Evolutionary conservation across 2,888 invertebrate genomes (phyloP), one percentile per base, ranked within the genome.

Genomic region (Hanleya hanleyi): DNA sequence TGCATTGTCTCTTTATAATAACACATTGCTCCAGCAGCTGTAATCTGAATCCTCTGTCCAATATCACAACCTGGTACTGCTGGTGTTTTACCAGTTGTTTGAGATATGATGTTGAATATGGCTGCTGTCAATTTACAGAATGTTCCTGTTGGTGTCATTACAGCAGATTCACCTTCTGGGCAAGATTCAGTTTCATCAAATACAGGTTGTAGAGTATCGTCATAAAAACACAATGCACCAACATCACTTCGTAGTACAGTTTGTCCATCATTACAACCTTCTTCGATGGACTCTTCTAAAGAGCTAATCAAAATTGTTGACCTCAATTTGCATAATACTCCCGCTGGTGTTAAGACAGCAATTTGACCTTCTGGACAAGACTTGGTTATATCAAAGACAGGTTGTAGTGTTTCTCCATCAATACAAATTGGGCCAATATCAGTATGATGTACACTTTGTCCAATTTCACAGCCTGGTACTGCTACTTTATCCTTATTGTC

Each of bases 291-390:
- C 29, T n/a, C n/a, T n/a, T n/a, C n/a, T n/a, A n/a, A n/a, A n/a
- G n/a, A n/a, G n/a, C n/a, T n/a, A n/a, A n/a, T n/a, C n/a, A n/a
- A 38, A 47, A 15, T 41, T 26, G 32, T 49, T 33, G 22, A 36
- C 32, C n/a, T 37, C 18, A 65, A 36, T n/a, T 37, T 64, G 26
- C 73, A 73, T 0, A 37, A 41, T 12, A 29, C 29, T 29, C 73
- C 73, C 33, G 50, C 37, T 37, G 65, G 26, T 0, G 69, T 66
- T 32, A 51, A 33, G 5, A 69, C 57, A 5, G 50, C 26, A 5
- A 51, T 35, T 50, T 69, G 68, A 18, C 69, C 69, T 35, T 47
- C 69, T 15, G 49, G 69, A 41, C 73, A 73, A 47, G 49, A 64
- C n/a, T 50, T 50, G 15, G 64, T 47, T 69, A 15, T 36, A 57